These are phyloP conservation scores for Nannoperca obscura DNA, from an alignment of 2,797 vertebrate species.

Conservation along the genomic window DNA sequence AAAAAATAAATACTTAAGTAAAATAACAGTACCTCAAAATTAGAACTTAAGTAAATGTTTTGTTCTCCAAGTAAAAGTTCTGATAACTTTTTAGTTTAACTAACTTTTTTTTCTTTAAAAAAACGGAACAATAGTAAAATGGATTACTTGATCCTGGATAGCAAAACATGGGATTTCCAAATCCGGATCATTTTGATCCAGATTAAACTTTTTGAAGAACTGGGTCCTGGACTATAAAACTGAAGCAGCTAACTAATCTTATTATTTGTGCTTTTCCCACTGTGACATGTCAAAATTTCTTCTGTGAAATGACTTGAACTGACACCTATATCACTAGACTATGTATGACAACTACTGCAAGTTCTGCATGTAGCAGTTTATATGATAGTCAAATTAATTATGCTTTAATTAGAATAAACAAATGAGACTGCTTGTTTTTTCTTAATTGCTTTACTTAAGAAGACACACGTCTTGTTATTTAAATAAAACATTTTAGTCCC, in stretches of 20 bases:
- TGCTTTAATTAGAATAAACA: conserved; percentile 45
- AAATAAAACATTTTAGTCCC: conserved; percentile 26
- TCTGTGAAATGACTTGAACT: background rate
- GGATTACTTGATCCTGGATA: no score
- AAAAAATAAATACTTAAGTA: no score
- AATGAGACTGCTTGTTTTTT: conserved; percentile 26
- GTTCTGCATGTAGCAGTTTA: background rate
- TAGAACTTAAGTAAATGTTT: no score
- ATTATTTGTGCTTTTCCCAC: background rate
- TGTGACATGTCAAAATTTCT: conserved; percentile 9
- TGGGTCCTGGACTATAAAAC: background rate
- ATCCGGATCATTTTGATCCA: no score
- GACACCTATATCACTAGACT: background rate
- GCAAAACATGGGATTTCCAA: no score
- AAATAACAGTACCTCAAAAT: no score
- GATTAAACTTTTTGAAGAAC: no score
- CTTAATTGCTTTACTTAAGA: conserved; percentile 35
- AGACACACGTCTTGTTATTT: conserved; percentile 31
- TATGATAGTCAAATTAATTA: conserved; percentile 26
- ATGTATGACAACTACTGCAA: background rate
- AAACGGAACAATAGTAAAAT: no score
- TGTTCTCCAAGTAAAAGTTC: no score
- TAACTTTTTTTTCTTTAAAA: no score
- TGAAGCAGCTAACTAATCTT: background rate
- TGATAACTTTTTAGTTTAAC: no score